Base-by-base conservation (phyloP, 2,888 invertebrate species). In the Sipha maydis region DNA sequence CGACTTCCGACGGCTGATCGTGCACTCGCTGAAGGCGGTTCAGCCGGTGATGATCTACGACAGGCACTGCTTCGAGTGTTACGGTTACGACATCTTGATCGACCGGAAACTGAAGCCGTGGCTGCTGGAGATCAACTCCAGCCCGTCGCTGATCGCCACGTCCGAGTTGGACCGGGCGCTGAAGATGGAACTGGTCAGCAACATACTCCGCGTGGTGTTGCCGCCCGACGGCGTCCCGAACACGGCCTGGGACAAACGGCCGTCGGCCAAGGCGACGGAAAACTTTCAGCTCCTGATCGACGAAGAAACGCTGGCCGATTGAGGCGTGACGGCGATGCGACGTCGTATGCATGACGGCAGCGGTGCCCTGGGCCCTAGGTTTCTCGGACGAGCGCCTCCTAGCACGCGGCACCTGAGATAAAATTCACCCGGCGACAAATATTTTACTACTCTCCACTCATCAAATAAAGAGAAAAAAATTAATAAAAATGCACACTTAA, bases 81-180 rank as follows among this genome's bases (percentile, higher is more conserved):
- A 98, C 91, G 98, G 98, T 71, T 98, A 97, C 91, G 98, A 98
- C 91, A 98, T 98, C 83, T 98, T 98, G 90, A 97, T 98, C 90
- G 98, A 98, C 91, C 96, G 97, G 91, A 95, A 96, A 91, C 92
- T 98, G 48, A 98, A 98, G 91, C 98, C 98, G 0, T 98, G 97
- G 97, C 93, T 97, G 17, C 96, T 97, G 85, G 97, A 97, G 93
- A 28, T 76, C 25, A 76, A 76, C 38, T 14, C 76, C 11, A 31
- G 31, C 19, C 76, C 76, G 76, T 76, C 76, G 38, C 21, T 76
- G 21, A 0, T 31, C 11, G 14, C 38, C 25, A 76, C 76, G 14
- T 38, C 76, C 31, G 31, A 38, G 8, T 9, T 11, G 19, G 76
- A 76, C 25, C 76, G 76, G 4, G 25, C 21, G 19, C 14, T 76